Evolutionary conservation across 2,797 vertebrate genomes (phyloP), one percentile per base, ranked within the genome.

Genomic region (Spinus olivaceus): DNA sequence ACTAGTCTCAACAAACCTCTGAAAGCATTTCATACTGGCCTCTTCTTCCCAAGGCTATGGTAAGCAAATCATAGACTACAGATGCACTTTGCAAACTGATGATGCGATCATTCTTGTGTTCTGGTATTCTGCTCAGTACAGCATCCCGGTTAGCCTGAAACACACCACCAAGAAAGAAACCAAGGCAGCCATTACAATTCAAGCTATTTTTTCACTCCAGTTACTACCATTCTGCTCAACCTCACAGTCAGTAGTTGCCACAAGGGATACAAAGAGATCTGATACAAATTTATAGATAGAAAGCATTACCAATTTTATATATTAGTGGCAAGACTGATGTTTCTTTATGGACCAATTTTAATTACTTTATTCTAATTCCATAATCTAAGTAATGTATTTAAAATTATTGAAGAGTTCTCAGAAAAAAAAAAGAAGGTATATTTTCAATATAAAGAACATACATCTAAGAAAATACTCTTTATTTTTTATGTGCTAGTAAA

Each of bases 1-100:
- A 42, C 21, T 67, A 16, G 20, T n/a, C 54, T 8, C 8, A 6
- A 94, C 96, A 42, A 96, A 99, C 99, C 99, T 99, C 99, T 13
- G 99, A 99, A 41, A 99, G 98, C 99, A 99, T 99, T 98, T 99
- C 99, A 49, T 99, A 99, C 91, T 99, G 99, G 85, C 99, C 99
- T 89, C 99, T 98, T 96, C 99, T 98, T 78, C 99, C 99, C 86
- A 99, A 98, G 39, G 99, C 99, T 12, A 99, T 99, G 8, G 99
- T 99, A 92, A 99, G 98, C 66, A 99, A 97, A 96, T 99, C 99
- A 0, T 99, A 99, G 66, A 99, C 99, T 86, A 99, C 99, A 6
- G 99, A 99, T 3, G 99, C 99, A 6, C 99, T 99, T 98, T 99
- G 99, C 60, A 99, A 97, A 93, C 99, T 99, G 97, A 99, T 99